Evolutionary conservation across 2,113 vertebrate species (phyloP).

Genomic region (Thalassoma bifasciatum): DNA sequence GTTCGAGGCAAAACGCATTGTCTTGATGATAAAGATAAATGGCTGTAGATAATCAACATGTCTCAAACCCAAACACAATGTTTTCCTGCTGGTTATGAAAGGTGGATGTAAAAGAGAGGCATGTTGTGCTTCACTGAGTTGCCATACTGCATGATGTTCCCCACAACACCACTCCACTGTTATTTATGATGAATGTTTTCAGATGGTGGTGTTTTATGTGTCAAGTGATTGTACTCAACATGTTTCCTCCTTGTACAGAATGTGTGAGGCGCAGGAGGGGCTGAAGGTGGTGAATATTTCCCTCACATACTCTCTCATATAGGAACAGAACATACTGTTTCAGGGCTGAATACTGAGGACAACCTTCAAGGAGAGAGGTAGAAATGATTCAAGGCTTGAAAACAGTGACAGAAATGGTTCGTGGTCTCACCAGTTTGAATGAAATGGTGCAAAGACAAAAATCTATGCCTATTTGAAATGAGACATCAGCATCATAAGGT

Average conservation of each 20-base stretch:
- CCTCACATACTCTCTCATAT: not conserved
- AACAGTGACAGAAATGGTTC: slow-evolving; percentile 11
- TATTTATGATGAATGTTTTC: slow-evolving; percentile 28
- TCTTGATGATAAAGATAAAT: slow-evolving; percentile 43
- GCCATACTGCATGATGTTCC: slow-evolving; percentile 24
- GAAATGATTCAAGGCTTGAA: slow-evolving; percentile 35
- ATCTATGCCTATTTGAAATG: no score
- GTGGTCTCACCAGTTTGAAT: slow-evolving; percentile 17
- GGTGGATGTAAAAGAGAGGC: slow-evolving; percentile 19
- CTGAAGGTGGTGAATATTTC: no score
- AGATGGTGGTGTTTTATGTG: slow-evolving; percentile 18
- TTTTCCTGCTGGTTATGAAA: slow-evolving; percentile 36
- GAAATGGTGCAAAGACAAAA: slow-evolving; percentile 20
- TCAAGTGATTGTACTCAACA: slow-evolving; percentile 1
- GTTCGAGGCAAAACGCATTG: slow-evolving; percentile 20
- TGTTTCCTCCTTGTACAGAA: slow-evolving; percentile 21
- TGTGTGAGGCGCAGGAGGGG: no score
- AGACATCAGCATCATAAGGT: no score
- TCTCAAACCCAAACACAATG: slow-evolving; percentile 9
- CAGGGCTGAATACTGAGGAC: slow-evolving; percentile 24
- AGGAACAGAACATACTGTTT: slow-evolving; percentile 15
- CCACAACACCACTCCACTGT: slow-evolving; percentile 19
- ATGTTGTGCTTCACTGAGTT: slow-evolving; percentile 24
- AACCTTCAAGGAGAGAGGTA: slow-evolving; percentile 15
- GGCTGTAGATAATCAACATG: slow-evolving; percentile 40